Base-by-base conservation (phyloP, 1,140 invertebrate species). In the Hypsibius dujardini region DNA sequence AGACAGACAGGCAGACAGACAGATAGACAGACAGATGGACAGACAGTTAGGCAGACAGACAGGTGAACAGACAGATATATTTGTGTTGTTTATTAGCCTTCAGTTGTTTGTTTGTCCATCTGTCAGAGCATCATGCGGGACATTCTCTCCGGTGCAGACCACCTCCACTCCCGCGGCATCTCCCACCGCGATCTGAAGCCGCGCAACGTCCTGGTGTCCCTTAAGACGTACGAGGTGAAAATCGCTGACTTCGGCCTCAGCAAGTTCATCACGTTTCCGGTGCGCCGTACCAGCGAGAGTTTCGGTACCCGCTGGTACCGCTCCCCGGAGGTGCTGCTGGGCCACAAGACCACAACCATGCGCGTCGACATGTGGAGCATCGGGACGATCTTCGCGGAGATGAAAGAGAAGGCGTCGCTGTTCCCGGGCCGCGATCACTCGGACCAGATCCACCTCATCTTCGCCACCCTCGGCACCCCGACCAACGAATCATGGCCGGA, bases 291-390 rank as follows among this genome's bases (percentile, higher is more conserved):
- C 3, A 42, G 12, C 7, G 62, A 67, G 42, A 67, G 45, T 42
- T 67, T 98, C 60, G 95, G 98, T 1, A 98, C 95, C 1, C 81
- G 98, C 7, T 98, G 95, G 95, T 99, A 98, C 77, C 84, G 96
- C 77, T 92, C 95, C 0, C 96, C 96, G 1, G 96, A 99, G 83
- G 90, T 99, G 47, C 82, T 99, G 1, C 82, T 99, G 1, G 95
- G 95, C 1, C 45, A 42, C 12, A 67, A 67, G 62, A 67, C 42
- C 3, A 67, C 62, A 12, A 67, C 12, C 12, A 67, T 67, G 62
- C 62, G 92, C 0, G 87, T 97, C 69, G 95, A 98, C 79, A 87
- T 98, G 71, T 98, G 95, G 95, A 94, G 92, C 12, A 85, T 98
- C 75, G 95, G 92, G 28, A 93, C 90, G 79, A 96, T 96, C 75